These are phyloP conservation scores for Tenthredo scrophulariae DNA, from an alignment of 2,888 invertebrate genomes.

Conservation along the genomic window DNA sequence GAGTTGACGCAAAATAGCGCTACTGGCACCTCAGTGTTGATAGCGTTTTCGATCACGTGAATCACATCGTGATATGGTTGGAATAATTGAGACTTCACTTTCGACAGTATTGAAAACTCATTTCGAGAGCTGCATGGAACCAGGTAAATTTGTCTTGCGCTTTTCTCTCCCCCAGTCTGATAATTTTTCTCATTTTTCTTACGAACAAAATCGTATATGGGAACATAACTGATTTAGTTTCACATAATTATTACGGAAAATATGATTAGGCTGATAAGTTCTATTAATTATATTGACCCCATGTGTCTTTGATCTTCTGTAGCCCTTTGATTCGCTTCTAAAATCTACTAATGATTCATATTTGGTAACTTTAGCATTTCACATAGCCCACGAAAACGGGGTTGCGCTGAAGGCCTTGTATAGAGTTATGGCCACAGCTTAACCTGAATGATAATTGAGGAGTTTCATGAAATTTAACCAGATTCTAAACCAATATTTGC, in stretches of 20 bases:
- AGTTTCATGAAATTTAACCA: neutral
- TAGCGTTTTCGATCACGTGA: too few relatives aligned
- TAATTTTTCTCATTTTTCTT: neutral
- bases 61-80: too few relatives aligned
- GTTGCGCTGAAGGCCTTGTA: neutral
- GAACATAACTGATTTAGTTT: neutral
- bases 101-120: too few relatives aligned
- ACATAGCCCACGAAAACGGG: neutral
- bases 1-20: too few relatives aligned
- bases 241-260: neutral
- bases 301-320: neutral
- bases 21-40: too few relatives aligned
- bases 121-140: too few relatives aligned
- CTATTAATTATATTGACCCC: neutral
- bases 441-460: neutral
- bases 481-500: neutral
- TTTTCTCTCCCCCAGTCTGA: neutral
- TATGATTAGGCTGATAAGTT: neutral
- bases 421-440: neutral
- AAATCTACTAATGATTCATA: neutral
- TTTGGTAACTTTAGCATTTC: neutral
- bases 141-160: neutral
- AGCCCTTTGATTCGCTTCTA: neutral
- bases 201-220: neutral
- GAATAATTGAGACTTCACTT: too few relatives aligned